Evolutionary conservation across 1,140 invertebrate species (phyloP), one percentile per base, ranked within the genome.

Genomic region (Lasioglossum albipes): DNA sequence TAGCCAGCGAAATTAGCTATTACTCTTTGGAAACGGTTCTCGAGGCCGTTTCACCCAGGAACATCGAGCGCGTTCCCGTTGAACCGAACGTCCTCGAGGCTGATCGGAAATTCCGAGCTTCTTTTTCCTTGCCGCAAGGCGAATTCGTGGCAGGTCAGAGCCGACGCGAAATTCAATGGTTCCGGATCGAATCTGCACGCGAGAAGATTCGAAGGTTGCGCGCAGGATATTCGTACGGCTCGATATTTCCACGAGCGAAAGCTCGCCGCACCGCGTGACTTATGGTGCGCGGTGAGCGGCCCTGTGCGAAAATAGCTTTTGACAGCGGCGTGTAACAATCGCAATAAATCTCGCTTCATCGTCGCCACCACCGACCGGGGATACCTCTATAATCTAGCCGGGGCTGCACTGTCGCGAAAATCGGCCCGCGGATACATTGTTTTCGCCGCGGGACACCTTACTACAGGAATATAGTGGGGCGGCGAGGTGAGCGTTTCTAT

Each of bases 271-370:
- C 59, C 64, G 65, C 76, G 79, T 87, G 85, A 87, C 84, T 87
- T 83, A 83, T 75, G 73, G 81, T 70, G 72, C 64, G 73, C 61
- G 68, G 65, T 49, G 73, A 75, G 62, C 84, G 61, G 54, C 22
- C 67, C 73, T 67, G 45, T 73, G 82, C 81, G 85, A 86, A 87
- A 87, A 87, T 87, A 87, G 84, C 85, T 86, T 87, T 87, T 87
- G 85, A 87, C 85, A 87, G 84, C 73, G 65, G 81, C 84, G 84
- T 81, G 84, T 86, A 86, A 87, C 84, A 87, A 86, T 87, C 85
- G 72, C 85, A 57, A 86, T 87, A 86, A 86, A 87, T 86, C 85
- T 86, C 66, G 77, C 77, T 74, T 71, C 82, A 62, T 81, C 68
- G 75, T 45, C 54, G 67, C 22, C 77, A 69, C 84, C 36, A 36